Base-by-base conservation (phyloP, 2,797 vertebrate genomes). In the Pseudochirops cupreus region DNA sequence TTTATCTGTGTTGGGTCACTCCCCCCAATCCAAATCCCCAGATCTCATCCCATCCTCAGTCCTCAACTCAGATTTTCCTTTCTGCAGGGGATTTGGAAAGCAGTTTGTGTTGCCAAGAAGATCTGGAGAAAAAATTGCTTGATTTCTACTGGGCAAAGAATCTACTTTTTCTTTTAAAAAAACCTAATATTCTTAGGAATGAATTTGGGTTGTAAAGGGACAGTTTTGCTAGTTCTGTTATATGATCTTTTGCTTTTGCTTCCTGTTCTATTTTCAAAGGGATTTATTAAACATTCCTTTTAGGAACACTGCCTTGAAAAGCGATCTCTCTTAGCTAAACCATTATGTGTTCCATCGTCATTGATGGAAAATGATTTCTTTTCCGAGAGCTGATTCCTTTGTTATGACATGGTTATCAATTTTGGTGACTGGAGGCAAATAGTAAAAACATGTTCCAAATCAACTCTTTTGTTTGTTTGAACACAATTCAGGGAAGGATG, bases 271-370 rank as follows among this genome's bases (percentile, higher is more conserved):
- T 28, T 95, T 96, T 96, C 57, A 12, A 95, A 95, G 91, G 92
- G 55, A 93, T 93, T 97, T 96, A 91, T 97, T 90, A 56, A 97
- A 54, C n/a, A 95, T 74, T 93, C 21, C 74, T 18, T 55, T 94
- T 11, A 95, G 93, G 92, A 91, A 91, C 62, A 93, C 7, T 50
- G 46, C 52, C 52, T 55, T 91, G 92, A 95, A 91, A 92, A 91
- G 92, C 0, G 58, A 55, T 18, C 93, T 94, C 59, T 97, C 92
- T 94, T 52, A 87, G 90, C 21, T 50, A 93, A 92, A 94, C 18
- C 1, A 31, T n/a, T 93, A 82, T 28, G 55, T 89, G 46, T 59
- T 95, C 92, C 58, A 94, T 50, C 57, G 59, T 90, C 90, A 91
- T 55, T 91, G 29, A 91, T 55, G 28, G 52, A 54, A 31, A 54